These are phyloP conservation scores for Bradynema listronoti DNA, from an alignment of 1,140 invertebrate genomes.

Conservation along the genomic window DNA sequence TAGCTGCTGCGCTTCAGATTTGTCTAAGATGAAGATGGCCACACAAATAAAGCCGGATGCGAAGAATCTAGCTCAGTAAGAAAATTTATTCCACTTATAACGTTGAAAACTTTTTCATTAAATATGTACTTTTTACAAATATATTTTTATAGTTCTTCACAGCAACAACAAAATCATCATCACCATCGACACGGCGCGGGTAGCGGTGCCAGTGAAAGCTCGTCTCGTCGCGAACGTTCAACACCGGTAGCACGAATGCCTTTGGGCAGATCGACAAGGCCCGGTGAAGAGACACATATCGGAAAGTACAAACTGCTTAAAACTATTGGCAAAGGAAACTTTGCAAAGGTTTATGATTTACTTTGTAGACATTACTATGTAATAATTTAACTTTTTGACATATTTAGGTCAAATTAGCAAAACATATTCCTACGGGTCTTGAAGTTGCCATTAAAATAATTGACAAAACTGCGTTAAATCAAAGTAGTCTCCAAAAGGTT, in stretches of 20 bases:
- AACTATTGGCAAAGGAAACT: slow-evolving; percentile 99
- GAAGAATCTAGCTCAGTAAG: too few relatives aligned
- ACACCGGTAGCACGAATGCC: slow-evolving; percentile 29
- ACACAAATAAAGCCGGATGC: too few relatives aligned
- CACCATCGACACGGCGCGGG: slow-evolving; percentile 23
- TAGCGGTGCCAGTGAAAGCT: neutral
- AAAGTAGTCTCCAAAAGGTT: slow-evolving; percentile 91
- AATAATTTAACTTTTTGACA: neutral
- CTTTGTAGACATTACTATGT: slow-evolving; percentile 20
- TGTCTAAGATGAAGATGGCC: too few relatives aligned
- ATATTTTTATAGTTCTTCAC: slow-evolving; percentile 2
- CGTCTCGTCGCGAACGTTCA: slow-evolving; percentile 15
- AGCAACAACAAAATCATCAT: slow-evolving; percentile 24
- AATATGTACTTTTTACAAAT: neutral
- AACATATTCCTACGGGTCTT: slow-evolving; percentile 96
- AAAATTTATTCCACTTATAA: too few relatives aligned
- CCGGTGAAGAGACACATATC: slow-evolving; percentile 86
- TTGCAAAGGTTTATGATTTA: slow-evolving; percentile 82
- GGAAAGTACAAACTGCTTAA: slow-evolving; percentile 98
- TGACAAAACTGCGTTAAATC: slow-evolving; percentile 98
- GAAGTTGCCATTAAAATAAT: slow-evolving; percentile 99
- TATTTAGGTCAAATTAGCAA: slow-evolving; percentile 77
- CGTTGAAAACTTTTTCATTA: too few relatives aligned
- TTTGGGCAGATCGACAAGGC: slow-evolving; percentile 66
- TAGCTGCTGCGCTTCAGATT: too few relatives aligned